Conservation (phyloP, 2,888 invertebrate species). For the Teleiodes luculella region DNA sequence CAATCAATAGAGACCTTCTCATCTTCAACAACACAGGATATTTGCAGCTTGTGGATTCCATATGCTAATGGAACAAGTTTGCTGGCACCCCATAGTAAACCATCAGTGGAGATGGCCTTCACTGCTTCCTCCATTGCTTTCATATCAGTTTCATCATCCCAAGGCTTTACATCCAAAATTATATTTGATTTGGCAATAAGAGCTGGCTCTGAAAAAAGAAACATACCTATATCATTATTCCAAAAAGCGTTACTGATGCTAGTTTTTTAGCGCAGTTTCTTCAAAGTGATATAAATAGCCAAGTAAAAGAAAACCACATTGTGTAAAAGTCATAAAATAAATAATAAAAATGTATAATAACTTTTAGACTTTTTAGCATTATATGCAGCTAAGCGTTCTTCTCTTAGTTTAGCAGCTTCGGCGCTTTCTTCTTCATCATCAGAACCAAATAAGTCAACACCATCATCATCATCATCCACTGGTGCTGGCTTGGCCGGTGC, state of each 20-base stretch:
- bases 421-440: slow-evolving; percentile 89
- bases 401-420: slow-evolving; percentile 85
- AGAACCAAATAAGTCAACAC: slow-evolving; percentile 89
- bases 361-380: slow-evolving; percentile 94
- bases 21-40: slow-evolving; percentile 95
- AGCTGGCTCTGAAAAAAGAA: slow-evolving; percentile 81
- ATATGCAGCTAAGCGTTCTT: slow-evolving; percentile 93
- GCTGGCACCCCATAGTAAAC: slow-evolving; percentile 95
- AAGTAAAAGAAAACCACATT: slow-evolving; percentile 13
- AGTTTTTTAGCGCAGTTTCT: too few relatives aligned
- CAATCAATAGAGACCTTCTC: slow-evolving; percentile 95
- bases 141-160: slow-evolving; percentile 97
- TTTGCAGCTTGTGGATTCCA: slow-evolving; percentile 95
- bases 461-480: slow-evolving; percentile 79
- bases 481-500: slow-evolving; percentile 33
- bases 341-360: slow-evolving; percentile 44
- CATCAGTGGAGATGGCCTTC: slow-evolving; percentile 87
- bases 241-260: too few relatives aligned
- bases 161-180: slow-evolving; percentile 95
- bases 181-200: slow-evolving; percentile 97
- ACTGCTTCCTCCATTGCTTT: slow-evolving; percentile 88
- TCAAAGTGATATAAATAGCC: too few relatives aligned
- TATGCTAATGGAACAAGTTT: slow-evolving; percentile 94
- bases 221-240: neutral
- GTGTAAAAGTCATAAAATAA: too few relatives aligned